Percentiles rank a stretch among this genome's conserved stretches.
Evolutionary conservation across 2,888 invertebrate species (phyloP).

Genomic region (Rhingia rostrata): DNA sequence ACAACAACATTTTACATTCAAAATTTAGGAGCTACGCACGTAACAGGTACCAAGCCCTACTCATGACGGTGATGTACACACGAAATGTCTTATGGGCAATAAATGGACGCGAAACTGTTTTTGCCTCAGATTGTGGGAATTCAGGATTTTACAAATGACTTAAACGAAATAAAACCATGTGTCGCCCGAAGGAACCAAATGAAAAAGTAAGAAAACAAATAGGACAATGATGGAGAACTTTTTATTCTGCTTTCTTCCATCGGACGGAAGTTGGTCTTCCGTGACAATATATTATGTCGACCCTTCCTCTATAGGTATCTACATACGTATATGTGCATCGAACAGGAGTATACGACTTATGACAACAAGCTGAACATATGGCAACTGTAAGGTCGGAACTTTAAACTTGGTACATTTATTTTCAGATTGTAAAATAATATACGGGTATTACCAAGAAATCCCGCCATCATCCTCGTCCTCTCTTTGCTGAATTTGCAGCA

Average conservation of each 20-base stretch:
- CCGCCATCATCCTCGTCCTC: conserved; percentile 1
- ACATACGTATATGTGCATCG: neutral
- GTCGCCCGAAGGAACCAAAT: conserved; percentile 48
- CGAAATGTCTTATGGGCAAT: conserved; percentile 44
- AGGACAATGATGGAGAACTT: conserved; percentile 55
- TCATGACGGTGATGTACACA: conserved; percentile 13
- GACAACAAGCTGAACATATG: conserved; percentile 46
- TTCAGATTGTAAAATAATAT: conserved; percentile 19
- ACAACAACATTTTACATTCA: conserved; percentile 10
- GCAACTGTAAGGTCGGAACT: conserved; percentile 44
- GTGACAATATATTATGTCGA: conserved; percentile 29
- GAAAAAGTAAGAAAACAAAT: conserved; percentile 57
- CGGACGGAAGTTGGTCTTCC: conserved; percentile 33
- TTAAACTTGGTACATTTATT: conserved; percentile 31
- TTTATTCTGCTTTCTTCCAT: conserved; percentile 20
- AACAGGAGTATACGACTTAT: conserved; percentile 23
- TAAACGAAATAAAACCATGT: conserved; percentile 49
- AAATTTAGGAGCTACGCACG: conserved; percentile 55
- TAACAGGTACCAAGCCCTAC: conserved; percentile 55
- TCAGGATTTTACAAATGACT: conserved; percentile 38
- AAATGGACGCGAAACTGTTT: conserved; percentile 35
- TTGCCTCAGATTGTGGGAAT: conserved; percentile 29
- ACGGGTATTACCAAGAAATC: conserved; percentile 15
- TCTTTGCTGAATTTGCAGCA: conserved; percentile 39
- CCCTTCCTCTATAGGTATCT: neutral